A percentile compares a stretch with the other conserved stretches of the same genome.
phyloP scores from a whole-genome alignment of 2,797 vertebrate species.

The Calcarius lapponicus region DNA sequence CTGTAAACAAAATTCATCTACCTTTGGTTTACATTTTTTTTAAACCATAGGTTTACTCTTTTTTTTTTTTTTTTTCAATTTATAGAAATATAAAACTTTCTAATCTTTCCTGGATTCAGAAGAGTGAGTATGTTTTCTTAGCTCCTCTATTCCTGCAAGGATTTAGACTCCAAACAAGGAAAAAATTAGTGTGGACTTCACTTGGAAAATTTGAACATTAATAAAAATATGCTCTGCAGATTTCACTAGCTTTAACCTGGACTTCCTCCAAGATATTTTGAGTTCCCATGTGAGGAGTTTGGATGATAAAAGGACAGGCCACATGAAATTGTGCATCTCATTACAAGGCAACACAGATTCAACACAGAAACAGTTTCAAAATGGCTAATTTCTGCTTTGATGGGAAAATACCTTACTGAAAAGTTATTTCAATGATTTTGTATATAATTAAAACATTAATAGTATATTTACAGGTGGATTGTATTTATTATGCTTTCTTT shows the following conservation, averaged over 20 bases:
- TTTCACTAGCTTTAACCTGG: background rate
- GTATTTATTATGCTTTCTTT: background rate
- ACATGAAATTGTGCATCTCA: background rate
- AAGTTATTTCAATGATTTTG: background rate
- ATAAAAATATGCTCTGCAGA: background rate
- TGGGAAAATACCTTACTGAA: background rate
- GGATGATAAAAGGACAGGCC: background rate
- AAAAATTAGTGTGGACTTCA: background rate
- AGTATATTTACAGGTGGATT: fast-evolving
- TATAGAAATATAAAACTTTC: background rate
- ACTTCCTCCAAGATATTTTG: background rate
- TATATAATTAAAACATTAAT: background rate
- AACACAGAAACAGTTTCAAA: background rate
- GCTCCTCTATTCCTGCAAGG: background rate
- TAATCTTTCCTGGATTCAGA: background rate
- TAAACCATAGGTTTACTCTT: background rate
- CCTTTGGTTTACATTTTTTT: background rate
- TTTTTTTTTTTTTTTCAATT: background rate
- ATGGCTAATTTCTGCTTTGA: background rate
- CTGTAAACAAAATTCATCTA: background rate
- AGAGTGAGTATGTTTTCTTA: background rate
- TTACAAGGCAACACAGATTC: background rate
- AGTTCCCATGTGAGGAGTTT: background rate
- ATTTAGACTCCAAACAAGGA: background rate
- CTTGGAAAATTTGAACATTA: background rate